A percentile compares a stretch with the other conserved stretches of the same genome.
Conservation (phyloP, 2,113 vertebrate species). For the Callopanchax toddi region DNA sequence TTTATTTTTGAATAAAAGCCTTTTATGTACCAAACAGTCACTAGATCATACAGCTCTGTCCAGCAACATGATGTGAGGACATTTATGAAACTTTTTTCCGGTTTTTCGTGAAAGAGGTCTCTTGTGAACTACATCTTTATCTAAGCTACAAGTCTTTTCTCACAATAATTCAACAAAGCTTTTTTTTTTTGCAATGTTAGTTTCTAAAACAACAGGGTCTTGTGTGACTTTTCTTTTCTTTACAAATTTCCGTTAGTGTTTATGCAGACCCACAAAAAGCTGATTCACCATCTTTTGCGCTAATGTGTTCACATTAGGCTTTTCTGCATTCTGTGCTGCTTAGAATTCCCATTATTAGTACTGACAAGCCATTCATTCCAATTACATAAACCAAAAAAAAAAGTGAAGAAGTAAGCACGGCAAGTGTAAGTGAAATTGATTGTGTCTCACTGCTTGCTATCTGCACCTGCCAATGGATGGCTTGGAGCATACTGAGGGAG, state of each 20-base stretch:
- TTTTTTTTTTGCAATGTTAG: too few species aligned
- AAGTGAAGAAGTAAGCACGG: conserved; percentile 63
- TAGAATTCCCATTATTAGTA: conserved; percentile 69
- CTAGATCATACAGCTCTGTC: too few species aligned
- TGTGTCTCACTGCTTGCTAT: conserved; percentile 59
- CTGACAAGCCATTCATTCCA: conserved; percentile 80
- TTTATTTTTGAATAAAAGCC: too few species aligned
- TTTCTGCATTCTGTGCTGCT: conserved; percentile 53
- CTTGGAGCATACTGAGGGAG: conserved; percentile 32
- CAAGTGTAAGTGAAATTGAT: conserved; percentile 77
- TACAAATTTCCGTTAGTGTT: background rate
- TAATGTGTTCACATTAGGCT: conserved; percentile 53
- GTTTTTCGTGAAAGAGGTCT: too few species aligned
- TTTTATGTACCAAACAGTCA: too few species aligned
- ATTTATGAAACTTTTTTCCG: too few species aligned
- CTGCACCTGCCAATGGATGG: conserved; percentile 66
- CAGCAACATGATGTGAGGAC: too few species aligned
- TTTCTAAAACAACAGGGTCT: too few species aligned
- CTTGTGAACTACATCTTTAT: too few species aligned
- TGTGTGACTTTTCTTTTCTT: too few species aligned
- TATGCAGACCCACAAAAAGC: conserved; percentile 42
- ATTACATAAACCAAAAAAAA: conserved; percentile 73
- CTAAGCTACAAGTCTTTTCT: too few species aligned
- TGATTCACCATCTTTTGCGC: conserved; percentile 40
- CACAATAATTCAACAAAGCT: too few species aligned